Base-by-base conservation (phyloP, 2,888 invertebrate species). In the Blomia tropicalis region DNA sequence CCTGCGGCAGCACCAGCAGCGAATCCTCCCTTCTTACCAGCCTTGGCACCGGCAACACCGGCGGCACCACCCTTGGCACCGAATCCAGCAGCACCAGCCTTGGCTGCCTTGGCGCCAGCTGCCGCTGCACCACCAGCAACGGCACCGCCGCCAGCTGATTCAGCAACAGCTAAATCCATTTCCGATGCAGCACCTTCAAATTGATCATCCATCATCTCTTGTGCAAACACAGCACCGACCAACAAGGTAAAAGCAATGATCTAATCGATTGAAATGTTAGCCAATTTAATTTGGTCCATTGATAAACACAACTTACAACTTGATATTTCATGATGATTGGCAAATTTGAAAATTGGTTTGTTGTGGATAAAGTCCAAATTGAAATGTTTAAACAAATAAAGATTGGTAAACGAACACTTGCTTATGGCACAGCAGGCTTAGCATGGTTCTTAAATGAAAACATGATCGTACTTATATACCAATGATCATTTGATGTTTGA, bases 11-110 rank as follows among this genome's bases (percentile, higher is more conserved):
- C 51, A 14, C 51, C 51, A 27, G 51, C 51, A 27, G 51, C 51
- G n/a, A 47, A 47, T 14, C 51, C 51, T 47, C 51, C 51, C 51
- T 36, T 36, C 36, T 36, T 36, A 27, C 19, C 36, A 43, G 47
- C 60, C n/a, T 43, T 47, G 31, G 51, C 60, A n/a, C 51, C 60
- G 2, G 51, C 44, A 14, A n/a, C 51, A 25, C 51, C 51, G n/a
- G 51, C 51, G 7, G 51, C 51, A 5, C 60, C 60, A 5, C 30
- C 51, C 7, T 43, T 30, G 2, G 60, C 60, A 14, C 4, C 14
- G 5, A 19, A 44, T 27, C 54, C 60, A 25, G 59, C 59, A 47
- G 59, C 59, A 7, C 43, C 59, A 3, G 43, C 59, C 17, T 59
- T 59, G 22, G 25, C 59, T 4, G 25, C 59, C 17, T 59, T 59